Evolutionary conservation across 2,888 invertebrate genomes (phyloP), one percentile per base, ranked within the genome.

Genomic region (Agonopterix subpropinquella): DNA sequence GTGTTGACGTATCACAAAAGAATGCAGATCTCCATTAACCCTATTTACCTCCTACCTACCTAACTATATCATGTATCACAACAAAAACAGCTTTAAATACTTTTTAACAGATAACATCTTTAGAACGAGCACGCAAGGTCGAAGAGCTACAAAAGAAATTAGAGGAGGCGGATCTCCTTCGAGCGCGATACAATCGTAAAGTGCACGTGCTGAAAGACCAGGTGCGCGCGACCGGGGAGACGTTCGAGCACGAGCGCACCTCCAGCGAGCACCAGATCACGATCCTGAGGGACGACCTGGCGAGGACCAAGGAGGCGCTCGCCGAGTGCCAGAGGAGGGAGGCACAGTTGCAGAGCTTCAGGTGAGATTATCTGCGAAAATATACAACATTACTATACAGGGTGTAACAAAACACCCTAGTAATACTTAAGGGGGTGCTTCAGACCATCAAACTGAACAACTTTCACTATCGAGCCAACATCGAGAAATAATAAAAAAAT

Each of bases 111-210:
- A 95, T 96, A 64, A 93, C 95, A 11, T 93, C 96, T 0, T 70
- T 96, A 61, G 96, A 96, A 73, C 90, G 95, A 36, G 95, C 94
- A 1, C 90, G 96, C 28, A 96, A 95, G 80, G 91, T 96, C 48
- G 96, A 96, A 68, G 96, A 96, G 53, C 82, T 96, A 2, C 94
- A 95, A 58, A 93, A 94, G 70, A 92, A 94, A 56, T 77, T 96
- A 28, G 93, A 95, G 43, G 96, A 96, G 70, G 92, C 95, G 42
- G 96, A 96, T 68, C 89, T 94, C 59, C 81, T 96, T 36, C 90
- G 95, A 47, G 92, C 92, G 1, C 91, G 94, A 41, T 94, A 93
- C 77, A 92, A 91, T 65, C 89, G 94, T 52, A 94, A 94, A 79
- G 90, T 94, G 11, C 90, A 90, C 54, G 80, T 93, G 36, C 71